Evolutionary conservation across 2,888 invertebrate species (phyloP).

Genomic region (Nomada fucata): DNA sequence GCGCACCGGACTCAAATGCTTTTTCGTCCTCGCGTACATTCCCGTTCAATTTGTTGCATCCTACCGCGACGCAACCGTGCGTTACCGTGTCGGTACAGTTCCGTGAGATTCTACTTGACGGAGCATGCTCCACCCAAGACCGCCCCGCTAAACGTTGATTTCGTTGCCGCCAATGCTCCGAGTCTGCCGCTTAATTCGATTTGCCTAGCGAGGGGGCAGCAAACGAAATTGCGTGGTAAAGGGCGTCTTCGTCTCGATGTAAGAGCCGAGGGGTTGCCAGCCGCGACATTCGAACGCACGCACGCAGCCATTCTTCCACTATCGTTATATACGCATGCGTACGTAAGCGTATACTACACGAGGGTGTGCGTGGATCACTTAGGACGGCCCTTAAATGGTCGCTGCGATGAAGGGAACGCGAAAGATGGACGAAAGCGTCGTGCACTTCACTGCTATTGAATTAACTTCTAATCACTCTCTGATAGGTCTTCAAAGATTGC

Average conservation of each 20-base stretch:
- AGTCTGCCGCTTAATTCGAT: conserved; percentile 70
- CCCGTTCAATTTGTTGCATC: too few relatives aligned
- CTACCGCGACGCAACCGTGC: too few relatives aligned
- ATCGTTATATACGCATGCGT: conserved; percentile 34
- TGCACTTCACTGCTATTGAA: conserved; percentile 37
- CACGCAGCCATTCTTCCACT: conserved; percentile 31
- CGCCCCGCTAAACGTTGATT: conserved; percentile 61
- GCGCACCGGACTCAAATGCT: too few relatives aligned
- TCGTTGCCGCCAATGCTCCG: conserved; percentile 59
- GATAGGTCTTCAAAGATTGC: conserved; percentile 7
- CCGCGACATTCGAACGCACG: conserved; percentile 51
- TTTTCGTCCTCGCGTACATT: too few relatives aligned
- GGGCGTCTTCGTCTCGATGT: conserved; percentile 55
- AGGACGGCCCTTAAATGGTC: conserved; percentile 61
- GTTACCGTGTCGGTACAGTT: not conserved
- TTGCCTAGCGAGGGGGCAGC: conserved; percentile 57
- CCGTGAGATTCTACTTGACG: not conserved
- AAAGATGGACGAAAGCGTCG: conserved; percentile 24
- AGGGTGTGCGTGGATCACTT: conserved; percentile 45
- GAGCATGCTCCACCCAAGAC: conserved; percentile 39
- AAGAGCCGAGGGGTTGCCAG: conserved; percentile 58
- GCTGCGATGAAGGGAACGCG: conserved; percentile 24
- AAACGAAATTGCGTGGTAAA: conserved; percentile 64
- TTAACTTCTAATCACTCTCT: conserved; percentile 43
- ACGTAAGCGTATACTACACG: conserved; percentile 12